Evolutionary conservation across 2,113 vertebrate genomes (phyloP).

Genomic region (Microcebus ravelobensis): DNA sequence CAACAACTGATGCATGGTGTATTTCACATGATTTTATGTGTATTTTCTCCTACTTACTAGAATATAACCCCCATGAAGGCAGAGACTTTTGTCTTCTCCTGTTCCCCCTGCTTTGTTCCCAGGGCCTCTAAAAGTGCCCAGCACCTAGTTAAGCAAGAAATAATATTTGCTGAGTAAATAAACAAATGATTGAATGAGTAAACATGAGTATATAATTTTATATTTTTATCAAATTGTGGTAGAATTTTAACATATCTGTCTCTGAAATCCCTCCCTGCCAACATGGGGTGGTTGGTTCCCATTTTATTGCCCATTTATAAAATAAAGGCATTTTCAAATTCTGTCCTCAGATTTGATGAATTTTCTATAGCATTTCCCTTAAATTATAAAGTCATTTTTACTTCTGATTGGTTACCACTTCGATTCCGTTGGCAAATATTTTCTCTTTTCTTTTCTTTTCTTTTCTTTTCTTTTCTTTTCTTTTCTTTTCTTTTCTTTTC

Average conservation of each 20-base stretch:
- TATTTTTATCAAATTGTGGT: background rate
- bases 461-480: too few species aligned
- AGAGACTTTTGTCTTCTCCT: background rate
- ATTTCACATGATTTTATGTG: rapidly evolving
- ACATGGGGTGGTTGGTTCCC: background rate
- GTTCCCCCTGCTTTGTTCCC: background rate
- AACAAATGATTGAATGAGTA: background rate
- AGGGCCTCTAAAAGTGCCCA: background rate
- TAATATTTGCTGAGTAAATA: background rate
- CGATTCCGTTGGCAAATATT: background rate
- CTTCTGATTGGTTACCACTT: background rate
- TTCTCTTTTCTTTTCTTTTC: too few species aligned
- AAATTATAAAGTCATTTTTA: background rate
- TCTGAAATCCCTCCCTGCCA: background rate
- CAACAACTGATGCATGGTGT: rapidly evolving
- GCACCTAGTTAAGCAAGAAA: background rate
- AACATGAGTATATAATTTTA: background rate
- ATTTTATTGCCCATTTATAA: background rate
- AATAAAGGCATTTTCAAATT: background rate
- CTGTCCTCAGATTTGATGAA: background rate
- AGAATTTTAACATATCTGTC: background rate
- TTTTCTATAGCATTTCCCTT: background rate
- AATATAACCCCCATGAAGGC: background rate
- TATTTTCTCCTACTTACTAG: background rate
- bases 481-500: too few species aligned